Base-by-base conservation (phyloP, 1,140 invertebrate species). In the Chionoecetes opilio region DNA sequence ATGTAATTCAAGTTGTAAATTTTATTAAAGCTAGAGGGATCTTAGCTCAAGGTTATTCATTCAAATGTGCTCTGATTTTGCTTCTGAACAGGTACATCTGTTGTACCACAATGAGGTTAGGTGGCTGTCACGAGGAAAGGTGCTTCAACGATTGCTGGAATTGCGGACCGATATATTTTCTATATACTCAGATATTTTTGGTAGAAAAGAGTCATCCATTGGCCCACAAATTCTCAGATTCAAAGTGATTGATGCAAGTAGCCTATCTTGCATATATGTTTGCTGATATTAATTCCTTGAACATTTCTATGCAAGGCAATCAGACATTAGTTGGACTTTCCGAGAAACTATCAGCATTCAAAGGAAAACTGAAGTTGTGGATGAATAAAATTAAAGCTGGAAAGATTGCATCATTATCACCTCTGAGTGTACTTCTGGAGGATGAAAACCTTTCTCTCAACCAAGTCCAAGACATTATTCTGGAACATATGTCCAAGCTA, bases 281-380 rank as follows among this genome's bases (percentile, higher is more conserved):
- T 93, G 82, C 75, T 93, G 92, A 93, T 82, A 41, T 87, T 38
- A 93, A 84, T 46, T 17, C 31, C 82, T 46, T 87, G 82, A 93
- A 88, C 37, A 87, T 84, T 86, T 41, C 82, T 87, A 41, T 93
- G 84, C 92, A 93, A 93, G 92, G 92, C 31, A 75, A 92, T 38
- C 91, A 92, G 75, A 82, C 91, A 38, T 63, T 84, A 29, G 91
- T 84, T 85, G 31, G 53, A n/a, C 91, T 92, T 6, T 88, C 82
- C 21, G 82, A 38, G 63, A 41, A 82, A 29, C 75, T 82, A 31
- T 21, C 82, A 84, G 63, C 63, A 92, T 92, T 84, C 91, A 84
- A 92, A 41, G 91, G 82, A 14, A 92, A 92, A 9, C 34, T 92
- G 63, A 92, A 35, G 91, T 92, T 92, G 37, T 92, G 63, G 75